A percentile compares a stretch with the other conserved stretches of the same genome.
Evolutionary conservation across 2,797 vertebrate species (phyloP).

Genomic region (Glyptemys insculpta): DNA sequence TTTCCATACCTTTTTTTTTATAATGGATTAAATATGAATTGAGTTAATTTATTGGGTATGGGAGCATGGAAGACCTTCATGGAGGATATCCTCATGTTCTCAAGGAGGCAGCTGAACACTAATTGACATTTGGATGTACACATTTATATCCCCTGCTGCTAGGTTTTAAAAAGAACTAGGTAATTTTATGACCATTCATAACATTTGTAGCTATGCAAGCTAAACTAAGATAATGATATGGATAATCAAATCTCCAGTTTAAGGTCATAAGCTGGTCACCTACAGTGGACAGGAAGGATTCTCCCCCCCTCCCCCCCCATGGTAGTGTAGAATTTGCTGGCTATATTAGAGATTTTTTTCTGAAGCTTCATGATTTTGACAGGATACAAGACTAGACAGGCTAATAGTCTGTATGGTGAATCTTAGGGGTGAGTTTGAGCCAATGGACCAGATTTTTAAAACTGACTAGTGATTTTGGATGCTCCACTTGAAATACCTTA

Average conservation of each 20-base stretch:
- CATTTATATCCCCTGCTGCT: neutral
- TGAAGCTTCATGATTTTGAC: conserved; percentile 6
- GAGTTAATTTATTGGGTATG: neutral
- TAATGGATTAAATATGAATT: neutral
- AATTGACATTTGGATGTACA: neutral
- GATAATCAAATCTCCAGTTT: neutral
- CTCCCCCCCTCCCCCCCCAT: neutral
- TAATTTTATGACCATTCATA: conserved; percentile 23
- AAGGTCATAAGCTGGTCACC: neutral
- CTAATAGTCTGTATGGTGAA: neutral
- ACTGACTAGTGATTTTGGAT: neutral
- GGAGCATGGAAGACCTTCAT: neutral
- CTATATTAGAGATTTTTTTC: neutral
- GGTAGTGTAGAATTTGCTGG: neutral
- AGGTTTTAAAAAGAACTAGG: neutral
- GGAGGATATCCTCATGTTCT: neutral
- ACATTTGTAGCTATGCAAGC: neutral
- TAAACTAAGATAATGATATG: neutral
- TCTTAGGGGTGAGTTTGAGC: neutral
- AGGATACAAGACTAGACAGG: neutral
- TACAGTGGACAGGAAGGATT: neutral
- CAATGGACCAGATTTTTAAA: neutral
- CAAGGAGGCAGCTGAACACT: neutral
- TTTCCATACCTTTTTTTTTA: neutral
- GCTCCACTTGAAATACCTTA: neutral